Conservation (phyloP, 2,113 vertebrate species). For the Ahaetulla prasina region DNA sequence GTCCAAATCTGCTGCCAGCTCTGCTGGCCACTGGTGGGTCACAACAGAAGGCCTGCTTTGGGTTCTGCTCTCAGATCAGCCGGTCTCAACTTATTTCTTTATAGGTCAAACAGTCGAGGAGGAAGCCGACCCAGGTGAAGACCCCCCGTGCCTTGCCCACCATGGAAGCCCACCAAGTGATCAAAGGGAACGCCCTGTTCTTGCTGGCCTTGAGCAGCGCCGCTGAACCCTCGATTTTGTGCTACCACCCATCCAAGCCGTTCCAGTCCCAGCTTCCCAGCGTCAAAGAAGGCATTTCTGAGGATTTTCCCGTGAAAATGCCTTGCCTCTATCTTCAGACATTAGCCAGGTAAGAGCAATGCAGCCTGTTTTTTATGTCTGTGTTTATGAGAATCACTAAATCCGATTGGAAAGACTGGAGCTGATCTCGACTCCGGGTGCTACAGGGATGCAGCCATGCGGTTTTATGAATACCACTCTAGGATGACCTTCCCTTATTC, state of each 20-base stretch:
- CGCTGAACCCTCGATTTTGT: constrained; percentile 90
- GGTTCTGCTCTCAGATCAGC: neutral
- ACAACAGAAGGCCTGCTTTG: neutral
- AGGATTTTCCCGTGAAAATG: constrained; percentile 93
- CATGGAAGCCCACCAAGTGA: constrained; percentile 99
- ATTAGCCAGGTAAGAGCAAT: constrained; percentile 78
- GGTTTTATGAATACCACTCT: neutral
- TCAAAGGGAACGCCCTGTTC: constrained; percentile 93
- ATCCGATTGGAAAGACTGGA: neutral
- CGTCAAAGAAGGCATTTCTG: constrained; percentile 93
- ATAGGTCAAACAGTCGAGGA: constrained; percentile 94
- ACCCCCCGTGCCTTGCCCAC: constrained; percentile 93
- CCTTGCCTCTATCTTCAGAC: constrained; percentile 97
- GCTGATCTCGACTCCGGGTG: neutral
- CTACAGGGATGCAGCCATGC: neutral
- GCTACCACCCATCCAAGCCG: constrained; percentile 89
- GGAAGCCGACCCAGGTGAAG: constrained; percentile 95
- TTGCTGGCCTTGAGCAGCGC: constrained; percentile 94
- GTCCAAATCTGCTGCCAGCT: too few species aligned
- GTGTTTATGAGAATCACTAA: neutral
- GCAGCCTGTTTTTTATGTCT: neutral
- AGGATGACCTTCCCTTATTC: neutral
- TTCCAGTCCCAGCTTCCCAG: constrained; percentile 91
- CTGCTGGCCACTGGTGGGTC: too few species aligned
- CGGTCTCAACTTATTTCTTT: neutral